phyloP scores from a whole-genome alignment of 2,888 invertebrate genomes.

The Stenodema calcarata region DNA sequence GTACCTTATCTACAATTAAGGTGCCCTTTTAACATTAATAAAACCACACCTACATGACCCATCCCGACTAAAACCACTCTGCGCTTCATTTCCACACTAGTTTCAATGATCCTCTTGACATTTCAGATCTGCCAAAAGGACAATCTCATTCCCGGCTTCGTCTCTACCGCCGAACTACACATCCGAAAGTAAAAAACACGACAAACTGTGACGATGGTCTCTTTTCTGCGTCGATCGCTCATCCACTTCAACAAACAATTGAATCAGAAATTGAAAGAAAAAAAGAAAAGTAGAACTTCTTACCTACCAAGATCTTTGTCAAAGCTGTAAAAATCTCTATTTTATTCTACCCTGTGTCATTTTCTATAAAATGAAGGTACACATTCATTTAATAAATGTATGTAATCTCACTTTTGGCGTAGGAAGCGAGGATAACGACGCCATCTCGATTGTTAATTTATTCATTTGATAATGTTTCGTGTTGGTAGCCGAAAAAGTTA shows the following conservation, averaged over 20 bases:
- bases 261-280: neutral
- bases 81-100: too few species aligned
- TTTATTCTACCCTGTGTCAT: neutral
- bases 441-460: too few species aligned
- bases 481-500: too few species aligned
- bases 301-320: neutral
- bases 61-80: too few species aligned
- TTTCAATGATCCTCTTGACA: constrained; percentile 57
- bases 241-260: constrained; percentile 9
- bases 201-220: constrained; percentile 57
- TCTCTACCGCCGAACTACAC: constrained; percentile 55
- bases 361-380: neutral
- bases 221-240: constrained; percentile 54
- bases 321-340: neutral
- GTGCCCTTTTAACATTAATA: too few species aligned
- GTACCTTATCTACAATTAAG: too few species aligned
- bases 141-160: constrained; percentile 62
- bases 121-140: constrained; percentile 64
- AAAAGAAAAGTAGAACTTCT: neutral
- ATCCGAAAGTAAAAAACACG: constrained; percentile 49
- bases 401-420: too few species aligned
- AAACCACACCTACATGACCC: too few species aligned
- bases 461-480: too few species aligned
- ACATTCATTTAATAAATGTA: neutral
- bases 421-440: too few species aligned